Conservation (phyloP, 2,888 invertebrate species). For the Strigamia transsilvanica region DNA sequence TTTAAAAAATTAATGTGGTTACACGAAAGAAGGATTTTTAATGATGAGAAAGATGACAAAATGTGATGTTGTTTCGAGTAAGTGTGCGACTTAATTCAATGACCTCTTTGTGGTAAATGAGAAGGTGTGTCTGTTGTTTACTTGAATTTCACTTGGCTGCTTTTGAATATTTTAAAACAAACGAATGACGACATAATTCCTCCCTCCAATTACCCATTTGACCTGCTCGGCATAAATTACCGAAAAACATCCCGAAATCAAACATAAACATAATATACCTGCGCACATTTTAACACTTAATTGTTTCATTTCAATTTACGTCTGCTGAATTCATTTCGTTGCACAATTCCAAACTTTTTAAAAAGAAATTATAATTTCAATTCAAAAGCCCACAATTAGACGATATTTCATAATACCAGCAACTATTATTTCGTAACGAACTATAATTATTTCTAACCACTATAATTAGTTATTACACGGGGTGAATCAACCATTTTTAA, state of each 20-base stretch:
- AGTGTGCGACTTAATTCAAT: constrained; percentile 5
- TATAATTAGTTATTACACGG: too few relatives aligned
- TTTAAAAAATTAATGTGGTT: background rate
- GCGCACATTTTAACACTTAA: too few relatives aligned
- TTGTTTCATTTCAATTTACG: too few relatives aligned
- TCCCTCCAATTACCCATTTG: background rate
- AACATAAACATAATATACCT: background rate
- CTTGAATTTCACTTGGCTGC: background rate
- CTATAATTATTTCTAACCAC: too few relatives aligned
- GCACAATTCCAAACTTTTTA: too few relatives aligned
- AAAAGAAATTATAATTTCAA: too few relatives aligned
- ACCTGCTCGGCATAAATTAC: constrained; percentile 1
- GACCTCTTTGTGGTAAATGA: background rate
- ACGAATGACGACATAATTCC: constrained; percentile 9
- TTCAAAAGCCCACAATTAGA: too few relatives aligned
- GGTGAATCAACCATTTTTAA: too few relatives aligned
- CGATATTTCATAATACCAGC: too few relatives aligned
- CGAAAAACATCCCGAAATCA: background rate
- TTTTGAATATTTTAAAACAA: constrained; percentile 20
- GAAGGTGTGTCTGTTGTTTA: background rate
- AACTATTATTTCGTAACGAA: too few relatives aligned
- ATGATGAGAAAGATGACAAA: background rate
- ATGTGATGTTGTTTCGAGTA: background rate
- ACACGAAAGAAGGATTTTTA: background rate
- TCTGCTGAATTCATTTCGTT: too few relatives aligned